phyloP scores from a whole-genome alignment of 1,140 invertebrate genomes.

The Lerema accius region DNA sequence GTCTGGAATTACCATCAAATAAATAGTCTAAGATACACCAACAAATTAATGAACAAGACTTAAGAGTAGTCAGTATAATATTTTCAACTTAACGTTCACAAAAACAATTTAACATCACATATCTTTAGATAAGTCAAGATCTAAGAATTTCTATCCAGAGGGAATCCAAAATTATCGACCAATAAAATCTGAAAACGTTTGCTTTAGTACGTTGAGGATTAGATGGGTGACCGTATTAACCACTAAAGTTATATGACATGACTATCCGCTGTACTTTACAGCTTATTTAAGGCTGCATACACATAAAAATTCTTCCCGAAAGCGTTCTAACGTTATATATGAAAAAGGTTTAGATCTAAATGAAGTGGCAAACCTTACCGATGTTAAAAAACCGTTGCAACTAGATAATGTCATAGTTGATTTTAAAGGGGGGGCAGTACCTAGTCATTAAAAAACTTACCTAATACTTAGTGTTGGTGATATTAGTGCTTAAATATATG shows the following conservation, averaged over 20 bases:
- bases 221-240: conserved; percentile 43
- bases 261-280: conserved; percentile 50
- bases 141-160: conserved; percentile 39
- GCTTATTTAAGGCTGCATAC: conserved; percentile 14
- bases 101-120: conserved; percentile 14
- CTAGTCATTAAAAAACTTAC: no score
- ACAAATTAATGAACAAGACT: no score
- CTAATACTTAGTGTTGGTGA: no score
- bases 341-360: no score
- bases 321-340: no score
- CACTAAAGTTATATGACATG: conserved; percentile 67
- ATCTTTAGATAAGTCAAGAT: conserved; percentile 24
- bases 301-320: conserved; percentile 2
- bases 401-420: no score
- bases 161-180: conserved; percentile 56
- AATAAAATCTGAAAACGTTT: conserved; percentile 54
- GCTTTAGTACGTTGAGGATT: conserved; percentile 55
- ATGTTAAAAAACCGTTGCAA: no score
- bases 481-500: no score
- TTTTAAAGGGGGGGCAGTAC: no score
- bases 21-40: no score
- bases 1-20: no score
- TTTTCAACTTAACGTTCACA: conserved; percentile 11
- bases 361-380: no score
- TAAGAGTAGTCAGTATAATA: not conserved